phyloP scores from a whole-genome alignment of 2,113 vertebrate species.

The Gymnobelideus leadbeateri region DNA sequence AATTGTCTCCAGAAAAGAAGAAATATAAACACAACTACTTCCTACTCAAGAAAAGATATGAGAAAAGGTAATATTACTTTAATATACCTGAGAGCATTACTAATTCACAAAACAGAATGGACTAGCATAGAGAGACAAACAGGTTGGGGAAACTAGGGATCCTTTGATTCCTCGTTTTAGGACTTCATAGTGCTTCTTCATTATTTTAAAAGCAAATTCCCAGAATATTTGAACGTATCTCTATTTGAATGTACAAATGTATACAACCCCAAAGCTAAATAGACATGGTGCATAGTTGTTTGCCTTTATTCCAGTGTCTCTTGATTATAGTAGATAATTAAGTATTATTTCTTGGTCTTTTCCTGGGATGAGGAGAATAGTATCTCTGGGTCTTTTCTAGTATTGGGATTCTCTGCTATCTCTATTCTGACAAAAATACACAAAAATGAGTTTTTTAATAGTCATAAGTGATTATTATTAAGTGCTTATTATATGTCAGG shows the following conservation, averaged over 20 bases:
- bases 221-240: neutral
- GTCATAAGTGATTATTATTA: slow-evolving; percentile 2
- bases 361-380: no score
- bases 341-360: no score
- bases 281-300: no score
- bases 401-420: no score
- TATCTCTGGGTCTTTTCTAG: no score
- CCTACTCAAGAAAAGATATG: neutral
- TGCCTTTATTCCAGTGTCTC: no score
- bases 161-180: neutral
- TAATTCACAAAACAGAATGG: neutral
- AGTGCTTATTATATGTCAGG: neutral
- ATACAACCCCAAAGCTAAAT: no score
- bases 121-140: neutral
- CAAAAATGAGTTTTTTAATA: neutral
- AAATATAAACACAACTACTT: no score
- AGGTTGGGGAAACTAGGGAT: neutral
- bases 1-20: no score
- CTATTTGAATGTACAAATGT: neutral
- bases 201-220: slow-evolving; percentile 23
- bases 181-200: neutral
- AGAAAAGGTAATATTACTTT: neutral
- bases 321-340: no score
- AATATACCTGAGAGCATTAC: neutral
- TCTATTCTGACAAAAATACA: neutral